Evolutionary conservation across 92 coral and sea anemone species (phyloP), one percentile per base, ranked within the genome.

Genomic region (Porites divaricata): DNA sequence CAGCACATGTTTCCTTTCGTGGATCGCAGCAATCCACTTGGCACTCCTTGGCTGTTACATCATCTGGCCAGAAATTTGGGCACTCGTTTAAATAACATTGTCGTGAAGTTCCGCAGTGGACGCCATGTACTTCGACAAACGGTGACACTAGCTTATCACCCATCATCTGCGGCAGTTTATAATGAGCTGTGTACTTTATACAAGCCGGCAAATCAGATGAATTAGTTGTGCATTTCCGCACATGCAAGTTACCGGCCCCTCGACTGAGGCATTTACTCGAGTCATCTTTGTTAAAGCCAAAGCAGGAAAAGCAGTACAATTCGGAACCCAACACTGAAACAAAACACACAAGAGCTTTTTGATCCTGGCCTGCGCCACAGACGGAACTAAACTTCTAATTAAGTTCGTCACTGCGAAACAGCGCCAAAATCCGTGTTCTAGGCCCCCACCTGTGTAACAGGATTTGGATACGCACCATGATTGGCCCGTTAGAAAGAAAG

Each of bases 21-120:
- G 9, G 23, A 6, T 41, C 12, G 9, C 85, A 80, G 66, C 85
- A 80, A 16, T n/a, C 6, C 9, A 80, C 25, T 4, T 80, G 15
- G 41, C 85, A 80, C 2, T 54, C 9, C 8, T 54, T 19, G 52
- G 6, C 22, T 17, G 6, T 51, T 6, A 80, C 21, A 69, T 80
- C 85, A 1, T 19, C 70, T 2, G 68, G 76, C 85, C 85, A 80
- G 74, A 26, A 69, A 56, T 80, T 80, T 61, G 85, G 77, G 7
- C 85, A 80, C 9, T 56, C 45, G 6, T 41, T 28, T 6, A 7
- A 54, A 4, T 20, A 11, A 24, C 85, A 80, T 16, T 35, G 52
- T 22, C 21, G n/a, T 23, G 8, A 45, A n/a, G 45, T 80, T n/a
- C 76, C 85, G 22, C 85, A 80, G 21, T 69, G 65, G 1, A 80